Base-by-base conservation (phyloP, 2,797 vertebrate genomes). In the Botia kubotai region DNA sequence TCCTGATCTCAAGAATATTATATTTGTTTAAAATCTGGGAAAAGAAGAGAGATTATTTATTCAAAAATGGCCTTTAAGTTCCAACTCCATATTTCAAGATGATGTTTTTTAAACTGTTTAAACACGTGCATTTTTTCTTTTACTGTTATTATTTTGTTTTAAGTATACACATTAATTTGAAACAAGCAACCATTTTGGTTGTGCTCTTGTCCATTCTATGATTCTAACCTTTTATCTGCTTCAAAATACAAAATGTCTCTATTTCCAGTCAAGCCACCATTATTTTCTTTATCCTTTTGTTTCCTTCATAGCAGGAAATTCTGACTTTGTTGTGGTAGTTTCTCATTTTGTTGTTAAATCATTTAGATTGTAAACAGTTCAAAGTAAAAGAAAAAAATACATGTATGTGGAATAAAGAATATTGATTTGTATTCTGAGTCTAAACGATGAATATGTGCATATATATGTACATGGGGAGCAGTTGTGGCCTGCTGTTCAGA, bases 391-490 rank as follows among this genome's bases (percentile, higher is more conserved):
- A 77, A 82, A 84, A 81, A 82, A 85, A 82, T 84, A 87, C 87
- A 91, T 94, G 92, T 94, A 95, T 94, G 94, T 95, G 92, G 90
- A 95, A 94, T 94, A 95, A 95, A 95, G 90, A 92, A 92, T 89
- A 94, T 93, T 93, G 92, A 94, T 95, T 95, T 95, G 94, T 94
- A 87, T 84, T 79, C 69, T 46, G 50, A 71, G 2, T 17, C 10
- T 67, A 33, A 17, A 50, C 62, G 60, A 1, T 17, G 26, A 33
- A 63, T 10, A 2, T 48, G 16, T 33, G 33, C 19, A 70, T 53
- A 48, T 50, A 19, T 77, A n/a, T 21, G 13, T 57, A 17, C 23
- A 26, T 26, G 33, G 33, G 33, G 3, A 3, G 33, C 33, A 33
- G 33, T 4, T 65, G 26, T 57, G 10, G 43, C 10, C 10, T 46